Evolutionary conservation across 2,888 invertebrate species (phyloP), one percentile per base, ranked within the genome.

Genomic region (Atethmia centrago): DNA sequence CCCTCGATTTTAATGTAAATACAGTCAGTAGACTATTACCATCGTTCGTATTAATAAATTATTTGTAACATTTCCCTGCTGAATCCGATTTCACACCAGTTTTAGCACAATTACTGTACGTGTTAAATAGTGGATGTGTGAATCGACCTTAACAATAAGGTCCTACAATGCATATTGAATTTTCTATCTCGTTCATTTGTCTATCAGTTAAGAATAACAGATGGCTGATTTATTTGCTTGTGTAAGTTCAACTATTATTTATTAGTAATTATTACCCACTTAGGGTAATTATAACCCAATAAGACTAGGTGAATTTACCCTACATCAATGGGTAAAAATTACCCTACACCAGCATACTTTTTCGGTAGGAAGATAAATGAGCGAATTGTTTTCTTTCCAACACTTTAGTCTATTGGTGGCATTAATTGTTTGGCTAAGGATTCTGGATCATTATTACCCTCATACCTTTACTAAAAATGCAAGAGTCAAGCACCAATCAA

Each of bases 31-130:
- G 12, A 59, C 25, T 58, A 42, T 0, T 31, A 25, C 9, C 7
- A 25, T 61, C 19, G 45, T 36, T 75, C 45, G 21, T 49, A 28
- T 66, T 63, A 58, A 67, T 76, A 76, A 76, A 68, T 79, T 53
- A 77, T 76, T 81, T 59, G 63, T 80, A 42, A 31, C 9, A 31
- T 40, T 55, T 45, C 36, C 21, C 8, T 21, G 53, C 31, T 69
- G 55, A 65, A 73, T 42, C n/a, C 12, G 25, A 45, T 45, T 19
- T 59, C 14, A 14, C 31, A 79, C n/a, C 28, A 69, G 56, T 47
- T 56, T 53, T 25, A 63, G n/a, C 71, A 66, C 56, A 63, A 81
- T 65, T 25, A 69, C 69, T 77, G 66, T 63, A 70, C 12, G 10
- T 14, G 2, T 16, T 7, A 16, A 49, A 66, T 53, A 69, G 55